phyloP scores from a whole-genome alignment of 2,888 invertebrate genomes.

The Peribatodes rhomboidaria region DNA sequence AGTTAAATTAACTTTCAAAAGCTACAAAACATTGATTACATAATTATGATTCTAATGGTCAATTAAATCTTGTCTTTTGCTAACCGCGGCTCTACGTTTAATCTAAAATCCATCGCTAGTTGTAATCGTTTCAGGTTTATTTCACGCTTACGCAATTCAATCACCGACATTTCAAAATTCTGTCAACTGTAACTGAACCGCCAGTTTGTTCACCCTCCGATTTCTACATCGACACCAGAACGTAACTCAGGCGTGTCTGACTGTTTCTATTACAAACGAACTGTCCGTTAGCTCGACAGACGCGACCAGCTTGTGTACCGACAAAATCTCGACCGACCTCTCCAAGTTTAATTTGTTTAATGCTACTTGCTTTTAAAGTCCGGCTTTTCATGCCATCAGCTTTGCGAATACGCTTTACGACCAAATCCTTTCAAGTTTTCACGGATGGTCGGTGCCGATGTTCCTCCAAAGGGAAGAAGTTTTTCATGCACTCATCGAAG shows the following conservation, averaged over 20 bases:
- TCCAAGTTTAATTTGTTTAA: constrained; percentile 12
- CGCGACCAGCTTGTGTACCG: constrained; percentile 5
- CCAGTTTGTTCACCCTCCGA: constrained; percentile 32
- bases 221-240: constrained; percentile 26
- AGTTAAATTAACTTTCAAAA: neutral
- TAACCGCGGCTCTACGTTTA: neutral
- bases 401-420: constrained; percentile 8
- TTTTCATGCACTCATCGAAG: constrained; percentile 6
- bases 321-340: constrained; percentile 12
- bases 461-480: constrained; percentile 5
- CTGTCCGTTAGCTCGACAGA: constrained; percentile 17
- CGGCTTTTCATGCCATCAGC: constrained; percentile 1
- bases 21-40: neutral
- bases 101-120: neutral
- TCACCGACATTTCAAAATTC: constrained; percentile 24
- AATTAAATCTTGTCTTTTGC: neutral
- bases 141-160: constrained; percentile 19
- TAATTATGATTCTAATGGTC: neutral
- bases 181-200: constrained; percentile 29
- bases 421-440: constrained; percentile 26
- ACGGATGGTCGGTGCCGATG: constrained; percentile 12
- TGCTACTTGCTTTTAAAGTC: constrained; percentile 2
- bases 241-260: constrained; percentile 17
- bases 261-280: constrained; percentile 12
- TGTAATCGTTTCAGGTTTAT: constrained; percentile 17